These are phyloP conservation scores for Elanus axillaris DNA, from an alignment of 2,113 vertebrate genomes.

Conservation along the genomic window DNA sequence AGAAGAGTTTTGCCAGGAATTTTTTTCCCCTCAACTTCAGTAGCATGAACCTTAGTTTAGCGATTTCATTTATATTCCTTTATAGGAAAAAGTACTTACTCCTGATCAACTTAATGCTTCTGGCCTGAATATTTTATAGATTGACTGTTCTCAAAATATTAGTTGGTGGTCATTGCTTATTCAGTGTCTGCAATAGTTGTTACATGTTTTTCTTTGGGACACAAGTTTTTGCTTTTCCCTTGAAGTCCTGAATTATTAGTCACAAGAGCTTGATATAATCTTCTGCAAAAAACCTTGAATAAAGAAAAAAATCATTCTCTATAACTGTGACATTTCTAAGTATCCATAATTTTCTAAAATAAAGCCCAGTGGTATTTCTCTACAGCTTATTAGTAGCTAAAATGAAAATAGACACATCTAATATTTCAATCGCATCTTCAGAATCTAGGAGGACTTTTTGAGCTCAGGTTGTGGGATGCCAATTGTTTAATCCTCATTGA, in stretches of 20 bases:
- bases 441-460: background rate
- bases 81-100: background rate
- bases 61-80: background rate
- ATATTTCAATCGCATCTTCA: background rate
- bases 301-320: background rate
- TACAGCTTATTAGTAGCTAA: background rate
- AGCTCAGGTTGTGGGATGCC: background rate
- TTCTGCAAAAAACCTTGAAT: background rate
- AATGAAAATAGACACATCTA: background rate
- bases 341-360: background rate
- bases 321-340: background rate
- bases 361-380: background rate
- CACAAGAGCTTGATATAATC: background rate
- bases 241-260: background rate
- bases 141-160: background rate
- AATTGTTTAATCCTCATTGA: background rate
- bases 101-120: background rate
- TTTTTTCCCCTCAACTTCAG: background rate
- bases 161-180: background rate
- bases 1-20: background rate
- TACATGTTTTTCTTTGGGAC: background rate
- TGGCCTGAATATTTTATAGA: background rate
- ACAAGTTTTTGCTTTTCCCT: background rate
- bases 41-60: background rate
- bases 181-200: background rate